Base-by-base conservation (phyloP, 1,140 invertebrate genomes). In the Triops cancriformis region DNA sequence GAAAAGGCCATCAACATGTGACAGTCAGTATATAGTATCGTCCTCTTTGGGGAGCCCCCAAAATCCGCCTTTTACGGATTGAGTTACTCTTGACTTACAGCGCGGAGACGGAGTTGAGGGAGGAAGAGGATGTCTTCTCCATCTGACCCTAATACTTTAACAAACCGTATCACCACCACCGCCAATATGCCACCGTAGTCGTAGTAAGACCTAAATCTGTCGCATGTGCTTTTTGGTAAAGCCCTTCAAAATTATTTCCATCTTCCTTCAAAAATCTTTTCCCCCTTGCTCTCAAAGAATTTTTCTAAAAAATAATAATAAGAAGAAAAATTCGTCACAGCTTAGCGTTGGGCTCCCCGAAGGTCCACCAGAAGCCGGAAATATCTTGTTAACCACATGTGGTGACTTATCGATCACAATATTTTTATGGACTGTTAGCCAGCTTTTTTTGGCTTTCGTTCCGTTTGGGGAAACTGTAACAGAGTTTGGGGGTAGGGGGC, bases 91-190 rank as follows among this genome's bases (percentile, higher is more conserved):
- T 64, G 51, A 64, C 51, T 64, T 64, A 18, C 51, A 64, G 23
- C 51, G 51, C 23, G 51, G 51, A 23, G 51, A 64, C 23, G 51
- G 31, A 7, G 31, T 37, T 37, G 31, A 37, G 31, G 51, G 51
- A 64, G 51, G 51, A 64, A 64, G 51, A 64, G 51, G 51, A 64
- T 64, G 51, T 64, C 51, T 64, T 23, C 51, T 64, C 51, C 51
- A 64, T 64, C 51, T 64, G 51, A 64, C 51, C 51, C 51, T 64
- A 64, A 64, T 64, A 64, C 51, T 64, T 64, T 64, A 64, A 64
- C n/a, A n/a, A 64, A 64, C 51, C 51, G 18, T 64, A 64, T 64
- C 51, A 64, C 51, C 51, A 64, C 51, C 14, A 64, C 51, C 18
- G 18, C 51, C 31, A 37, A 37, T 37, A 37, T 37, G 51, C 51